phyloP scores from a whole-genome alignment of 1,140 invertebrate genomes.

The Periplaneta americana region DNA sequence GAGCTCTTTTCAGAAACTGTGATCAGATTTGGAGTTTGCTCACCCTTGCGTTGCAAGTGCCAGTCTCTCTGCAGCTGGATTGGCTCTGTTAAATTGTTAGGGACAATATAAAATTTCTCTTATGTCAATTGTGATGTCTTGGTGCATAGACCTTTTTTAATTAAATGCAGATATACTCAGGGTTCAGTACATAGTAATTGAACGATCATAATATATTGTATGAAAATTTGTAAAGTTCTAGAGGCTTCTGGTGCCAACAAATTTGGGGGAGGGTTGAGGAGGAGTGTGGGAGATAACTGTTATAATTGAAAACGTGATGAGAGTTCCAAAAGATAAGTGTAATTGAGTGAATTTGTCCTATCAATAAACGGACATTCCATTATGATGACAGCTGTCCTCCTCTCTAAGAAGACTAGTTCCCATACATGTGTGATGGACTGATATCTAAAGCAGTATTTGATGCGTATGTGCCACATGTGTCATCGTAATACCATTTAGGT shows the following conservation, averaged over 20 bases:
- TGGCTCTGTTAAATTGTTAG: background rate
- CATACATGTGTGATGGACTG: background rate
- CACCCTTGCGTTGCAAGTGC: background rate
- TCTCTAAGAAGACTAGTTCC: background rate
- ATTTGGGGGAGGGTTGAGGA: background rate
- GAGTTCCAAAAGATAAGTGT: background rate
- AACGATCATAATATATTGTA: background rate
- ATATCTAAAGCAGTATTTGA: background rate
- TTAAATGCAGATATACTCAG: background rate
- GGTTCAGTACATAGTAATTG: background rate
- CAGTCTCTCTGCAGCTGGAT: no score
- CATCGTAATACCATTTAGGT: background rate
- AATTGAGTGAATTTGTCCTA: background rate
- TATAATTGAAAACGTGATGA: background rate
- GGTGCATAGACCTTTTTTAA: no score
- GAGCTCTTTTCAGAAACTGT: background rate
- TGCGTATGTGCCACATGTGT: background rate
- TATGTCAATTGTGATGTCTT: background rate
- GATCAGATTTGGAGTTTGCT: background rate
- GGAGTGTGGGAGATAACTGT: background rate
- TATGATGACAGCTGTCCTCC: background rate
- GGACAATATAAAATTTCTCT: background rate
- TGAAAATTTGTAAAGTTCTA: background rate
- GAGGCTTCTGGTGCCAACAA: background rate
- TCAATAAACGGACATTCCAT: background rate